Percentiles rank a stretch among this genome's conserved stretches.
Conservation (phyloP, 2,888 invertebrate species). For the Drosophila multiciliata region DNA sequence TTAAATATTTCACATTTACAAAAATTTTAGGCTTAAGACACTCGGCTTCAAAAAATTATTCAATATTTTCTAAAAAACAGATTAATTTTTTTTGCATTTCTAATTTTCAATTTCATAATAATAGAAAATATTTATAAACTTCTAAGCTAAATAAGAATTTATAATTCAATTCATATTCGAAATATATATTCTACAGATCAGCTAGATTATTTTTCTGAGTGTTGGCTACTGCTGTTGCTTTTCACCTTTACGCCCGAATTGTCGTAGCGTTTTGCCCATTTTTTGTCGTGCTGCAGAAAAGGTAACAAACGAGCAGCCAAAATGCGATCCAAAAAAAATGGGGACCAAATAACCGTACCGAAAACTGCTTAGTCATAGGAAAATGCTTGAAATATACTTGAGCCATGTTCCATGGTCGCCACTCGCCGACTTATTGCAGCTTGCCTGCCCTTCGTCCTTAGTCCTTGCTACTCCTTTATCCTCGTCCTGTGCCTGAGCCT, state of each 20-base stretch:
- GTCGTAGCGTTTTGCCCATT: conserved; percentile 20
- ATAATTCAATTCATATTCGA: too few relatives aligned
- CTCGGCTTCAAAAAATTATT: too few relatives aligned
- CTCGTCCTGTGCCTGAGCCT: conserved; percentile 1
- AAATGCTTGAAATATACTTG: conserved; percentile 69
- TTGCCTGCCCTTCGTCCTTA: conserved; percentile 13
- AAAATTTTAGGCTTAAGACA: too few relatives aligned
- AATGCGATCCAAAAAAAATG: conserved; percentile 32
- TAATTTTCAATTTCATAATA: too few relatives aligned
- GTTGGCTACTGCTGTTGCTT: conserved; percentile 48
- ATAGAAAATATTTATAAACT: too few relatives aligned
- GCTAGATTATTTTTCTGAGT: background rate
- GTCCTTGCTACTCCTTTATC: background rate
- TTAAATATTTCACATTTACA: too few relatives aligned
- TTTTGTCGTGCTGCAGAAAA: conserved; percentile 64
- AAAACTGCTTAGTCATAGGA: conserved; percentile 78
- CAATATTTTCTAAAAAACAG: too few relatives aligned
- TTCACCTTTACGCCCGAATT: conserved; percentile 58
- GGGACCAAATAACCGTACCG: background rate
- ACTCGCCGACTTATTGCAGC: conserved; percentile 69
- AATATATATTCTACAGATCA: background rate
- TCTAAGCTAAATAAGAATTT: too few relatives aligned
- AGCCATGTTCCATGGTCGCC: conserved; percentile 48
- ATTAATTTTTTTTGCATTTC: too few relatives aligned
- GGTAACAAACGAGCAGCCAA: conserved; percentile 65